These are phyloP conservation scores for Drosophila kambysellisi DNA, from an alignment of 2,888 invertebrate species.

Conservation along the genomic window DNA sequence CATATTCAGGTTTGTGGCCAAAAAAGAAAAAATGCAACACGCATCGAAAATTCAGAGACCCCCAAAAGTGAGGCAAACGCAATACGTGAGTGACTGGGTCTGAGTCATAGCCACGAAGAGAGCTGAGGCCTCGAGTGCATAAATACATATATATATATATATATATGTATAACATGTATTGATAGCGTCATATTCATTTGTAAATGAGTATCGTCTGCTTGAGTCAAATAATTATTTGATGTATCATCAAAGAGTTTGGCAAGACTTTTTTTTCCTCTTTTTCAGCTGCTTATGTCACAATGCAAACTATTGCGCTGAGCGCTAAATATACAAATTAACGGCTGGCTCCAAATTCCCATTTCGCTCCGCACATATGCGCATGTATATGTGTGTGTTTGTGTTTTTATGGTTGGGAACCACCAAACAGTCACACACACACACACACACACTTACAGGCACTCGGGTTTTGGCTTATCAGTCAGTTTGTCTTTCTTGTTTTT, in stretches of 20 bases:
- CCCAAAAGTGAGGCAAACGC: conserved; percentile 19
- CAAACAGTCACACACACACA: not conserved
- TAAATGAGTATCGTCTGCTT: conserved; percentile 11
- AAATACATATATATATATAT: not conserved
- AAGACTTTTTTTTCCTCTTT: conserved; percentile 25
- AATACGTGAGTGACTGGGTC: conserved; percentile 10
- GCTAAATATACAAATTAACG: conserved; percentile 41
- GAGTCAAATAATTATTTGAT: conserved; percentile 40
- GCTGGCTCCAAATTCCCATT: conserved; percentile 17
- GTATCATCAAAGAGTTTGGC: conserved; percentile 44
- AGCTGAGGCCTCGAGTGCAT: conserved; percentile 13
- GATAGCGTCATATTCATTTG: not conserved
- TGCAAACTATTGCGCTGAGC: conserved; percentile 18
- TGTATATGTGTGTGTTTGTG: not conserved
- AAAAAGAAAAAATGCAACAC: conserved; percentile 23
- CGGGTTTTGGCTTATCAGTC: conserved; percentile 39
- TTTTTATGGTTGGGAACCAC: conserved; percentile 3
- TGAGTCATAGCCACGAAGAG: conserved; percentile 35
- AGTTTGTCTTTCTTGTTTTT: conserved; percentile 28
- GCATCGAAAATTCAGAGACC: conserved; percentile 22
- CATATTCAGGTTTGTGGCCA: conserved; percentile 17
- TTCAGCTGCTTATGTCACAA: conserved; percentile 66
- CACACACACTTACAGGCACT: not conserved
- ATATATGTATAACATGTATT: not conserved
- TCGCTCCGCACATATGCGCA: conserved; percentile 1